Evolutionary conservation across 1,140 invertebrate genomes (phyloP).

Genomic region (Pseudomyrmex cubaensis): DNA sequence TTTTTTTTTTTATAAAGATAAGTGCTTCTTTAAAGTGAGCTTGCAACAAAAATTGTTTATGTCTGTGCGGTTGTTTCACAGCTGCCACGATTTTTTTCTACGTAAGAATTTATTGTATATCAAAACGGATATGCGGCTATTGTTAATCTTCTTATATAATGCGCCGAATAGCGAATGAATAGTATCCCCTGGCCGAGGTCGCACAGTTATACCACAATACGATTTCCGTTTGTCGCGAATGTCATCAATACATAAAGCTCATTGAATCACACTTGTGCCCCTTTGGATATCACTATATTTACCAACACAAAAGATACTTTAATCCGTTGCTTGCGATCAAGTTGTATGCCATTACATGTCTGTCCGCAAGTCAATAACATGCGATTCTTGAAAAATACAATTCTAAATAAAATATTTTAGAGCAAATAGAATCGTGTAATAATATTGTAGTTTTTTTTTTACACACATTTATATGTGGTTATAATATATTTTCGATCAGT

Average conservation of each 20-base stretch:
- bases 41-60: neutral
- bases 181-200: slow-evolving; percentile 17
- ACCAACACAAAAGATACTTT: slow-evolving; percentile 37
- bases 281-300: slow-evolving; percentile 19
- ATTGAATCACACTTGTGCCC: slow-evolving; percentile 30
- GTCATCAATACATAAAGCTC: slow-evolving; percentile 37
- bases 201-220: slow-evolving; percentile 58
- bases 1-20: too few relatives aligned
- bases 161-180: slow-evolving; percentile 51
- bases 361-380: neutral
- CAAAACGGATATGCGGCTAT: slow-evolving; percentile 27
- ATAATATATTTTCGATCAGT: neutral
- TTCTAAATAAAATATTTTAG: neutral
- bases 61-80: neutral
- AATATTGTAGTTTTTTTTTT: too few relatives aligned
- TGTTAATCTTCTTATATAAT: slow-evolving; percentile 56
- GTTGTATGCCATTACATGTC: slow-evolving; percentile 10
- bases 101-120: slow-evolving; percentile 17
- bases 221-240: slow-evolving; percentile 42
- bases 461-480: too few relatives aligned
- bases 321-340: slow-evolving; percentile 28
- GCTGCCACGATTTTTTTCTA: neutral
- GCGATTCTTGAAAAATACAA: neutral
- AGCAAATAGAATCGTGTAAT: neutral
- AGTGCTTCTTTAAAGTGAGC: too few relatives aligned